phyloP scores from a whole-genome alignment of 2,888 invertebrate genomes.

The Lochmaea crataegi region DNA sequence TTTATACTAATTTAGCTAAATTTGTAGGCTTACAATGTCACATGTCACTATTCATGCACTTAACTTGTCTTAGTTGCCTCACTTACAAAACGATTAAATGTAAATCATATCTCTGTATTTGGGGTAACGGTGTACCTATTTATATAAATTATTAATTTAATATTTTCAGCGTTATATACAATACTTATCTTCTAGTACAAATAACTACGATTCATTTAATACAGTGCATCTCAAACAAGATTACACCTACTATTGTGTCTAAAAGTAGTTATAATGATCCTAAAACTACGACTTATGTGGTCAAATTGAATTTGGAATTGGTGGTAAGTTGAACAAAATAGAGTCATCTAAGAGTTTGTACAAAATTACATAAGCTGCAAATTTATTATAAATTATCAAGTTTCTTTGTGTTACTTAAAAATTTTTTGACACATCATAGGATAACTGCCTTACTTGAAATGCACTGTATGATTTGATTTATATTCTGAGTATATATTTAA shows the following conservation, averaged over 20 bases:
- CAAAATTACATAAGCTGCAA: too few relatives aligned
- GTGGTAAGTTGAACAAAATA: too few relatives aligned
- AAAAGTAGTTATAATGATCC: too few relatives aligned
- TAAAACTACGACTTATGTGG: too few relatives aligned
- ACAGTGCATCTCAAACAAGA: not conserved
- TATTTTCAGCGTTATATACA: not conserved
- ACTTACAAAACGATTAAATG: not conserved
- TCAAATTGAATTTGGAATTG: too few relatives aligned
- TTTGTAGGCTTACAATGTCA: not conserved
- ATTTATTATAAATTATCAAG: too few relatives aligned
- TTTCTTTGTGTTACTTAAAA: too few relatives aligned
- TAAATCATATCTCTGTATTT: not conserved
- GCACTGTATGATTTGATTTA: not conserved
- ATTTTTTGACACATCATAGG: not conserved
- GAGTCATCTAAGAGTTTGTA: too few relatives aligned
- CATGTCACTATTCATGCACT: slow-evolving; percentile 2
- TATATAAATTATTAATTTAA: slow-evolving; percentile 8
- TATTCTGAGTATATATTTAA: not conserved
- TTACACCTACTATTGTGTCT: not conserved
- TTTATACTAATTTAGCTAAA: slow-evolving; percentile 1
- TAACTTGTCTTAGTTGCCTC: not conserved
- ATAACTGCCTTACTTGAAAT: not conserved
- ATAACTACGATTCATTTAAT: not conserved
- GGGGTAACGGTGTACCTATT: slow-evolving; percentile 1
- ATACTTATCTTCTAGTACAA: slow-evolving; percentile 5